These are phyloP conservation scores for Drosophila greeni DNA, from an alignment of 2,888 invertebrate species.

Conservation along the genomic window DNA sequence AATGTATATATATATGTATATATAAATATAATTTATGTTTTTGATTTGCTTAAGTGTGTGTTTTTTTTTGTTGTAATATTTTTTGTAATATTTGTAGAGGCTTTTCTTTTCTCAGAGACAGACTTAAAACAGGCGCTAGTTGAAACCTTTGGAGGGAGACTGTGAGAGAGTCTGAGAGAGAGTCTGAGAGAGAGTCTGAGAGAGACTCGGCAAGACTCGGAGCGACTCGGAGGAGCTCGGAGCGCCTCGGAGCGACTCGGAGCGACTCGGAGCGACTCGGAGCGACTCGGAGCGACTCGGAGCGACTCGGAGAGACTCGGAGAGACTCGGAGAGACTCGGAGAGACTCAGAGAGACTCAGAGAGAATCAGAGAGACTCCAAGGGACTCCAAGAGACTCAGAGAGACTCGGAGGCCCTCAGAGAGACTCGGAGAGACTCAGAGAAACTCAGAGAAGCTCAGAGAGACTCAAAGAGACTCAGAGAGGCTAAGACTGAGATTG, in stretches of 20 bases:
- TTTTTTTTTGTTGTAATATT: conserved; percentile 10
- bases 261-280: too few relatives aligned
- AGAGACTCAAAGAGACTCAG: conserved; percentile 26
- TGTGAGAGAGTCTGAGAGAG: conserved; percentile 22
- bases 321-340: conserved; percentile 27
- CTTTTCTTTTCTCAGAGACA: conserved; percentile 50
- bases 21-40: conserved; percentile 38
- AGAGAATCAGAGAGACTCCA: conserved; percentile 26
- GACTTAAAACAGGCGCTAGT: conserved; percentile 69
- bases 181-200: conserved; percentile 4
- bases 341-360: conserved; percentile 10
- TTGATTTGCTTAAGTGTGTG: conserved; percentile 32
- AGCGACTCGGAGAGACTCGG: conserved; percentile 7
- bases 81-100: conserved; percentile 21
- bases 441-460: conserved; percentile 19
- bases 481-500: conserved; percentile 33
- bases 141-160: conserved; percentile 71
- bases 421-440: conserved; percentile 46
- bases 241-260: conserved; percentile 23
- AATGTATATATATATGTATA: conserved; percentile 31
- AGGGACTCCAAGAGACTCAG: conserved; percentile 25
- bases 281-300: too few relatives aligned
- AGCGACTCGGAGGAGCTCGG: conserved; percentile 11
- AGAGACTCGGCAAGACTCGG: conserved; percentile 8
- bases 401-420: too few relatives aligned